A percentile compares a stretch with the other conserved stretches of the same genome.
Conservation (phyloP, 2,888 invertebrate genomes). For the Nephrotoma flavescens region DNA sequence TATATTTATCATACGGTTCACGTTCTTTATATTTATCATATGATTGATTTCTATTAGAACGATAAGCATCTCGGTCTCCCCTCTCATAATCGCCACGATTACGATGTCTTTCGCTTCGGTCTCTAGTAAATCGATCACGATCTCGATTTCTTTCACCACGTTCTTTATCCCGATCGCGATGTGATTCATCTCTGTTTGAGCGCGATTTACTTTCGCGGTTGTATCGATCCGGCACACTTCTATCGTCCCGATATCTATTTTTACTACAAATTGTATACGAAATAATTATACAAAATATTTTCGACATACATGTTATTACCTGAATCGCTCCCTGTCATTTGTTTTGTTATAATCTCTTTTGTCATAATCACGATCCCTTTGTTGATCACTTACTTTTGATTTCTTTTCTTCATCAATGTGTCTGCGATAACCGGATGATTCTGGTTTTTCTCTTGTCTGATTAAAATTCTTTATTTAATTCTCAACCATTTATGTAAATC, state of each 20-base stretch:
- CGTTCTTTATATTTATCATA: constrained; percentile 14
- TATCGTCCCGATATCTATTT: not conserved
- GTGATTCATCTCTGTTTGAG: not conserved
- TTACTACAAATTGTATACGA: not conserved
- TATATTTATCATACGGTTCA: constrained; percentile 13
- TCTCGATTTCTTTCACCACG: not conserved
- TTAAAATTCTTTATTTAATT: not conserved
- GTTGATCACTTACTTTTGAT: not conserved
- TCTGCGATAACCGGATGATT: not conserved
- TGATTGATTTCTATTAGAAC: constrained; percentile 12
- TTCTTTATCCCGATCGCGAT: constrained; percentile 15
- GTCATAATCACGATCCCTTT: not conserved
- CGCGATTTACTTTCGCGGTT: not conserved
- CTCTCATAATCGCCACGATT: constrained; percentile 21
- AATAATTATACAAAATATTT: not conserved
- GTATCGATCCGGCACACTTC: not conserved
- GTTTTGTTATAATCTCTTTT: not conserved
- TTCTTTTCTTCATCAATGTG: not conserved
- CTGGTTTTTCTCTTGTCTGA: not conserved
- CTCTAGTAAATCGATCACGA: not conserved
- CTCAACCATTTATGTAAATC: not conserved
- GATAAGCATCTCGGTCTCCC: constrained; percentile 9
- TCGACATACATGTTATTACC: not conserved
- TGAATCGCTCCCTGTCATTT: not conserved
- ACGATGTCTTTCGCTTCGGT: not conserved